Conservation (phyloP, 2,113 vertebrate genomes). For the Phalacrocorax brasilianus region DNA sequence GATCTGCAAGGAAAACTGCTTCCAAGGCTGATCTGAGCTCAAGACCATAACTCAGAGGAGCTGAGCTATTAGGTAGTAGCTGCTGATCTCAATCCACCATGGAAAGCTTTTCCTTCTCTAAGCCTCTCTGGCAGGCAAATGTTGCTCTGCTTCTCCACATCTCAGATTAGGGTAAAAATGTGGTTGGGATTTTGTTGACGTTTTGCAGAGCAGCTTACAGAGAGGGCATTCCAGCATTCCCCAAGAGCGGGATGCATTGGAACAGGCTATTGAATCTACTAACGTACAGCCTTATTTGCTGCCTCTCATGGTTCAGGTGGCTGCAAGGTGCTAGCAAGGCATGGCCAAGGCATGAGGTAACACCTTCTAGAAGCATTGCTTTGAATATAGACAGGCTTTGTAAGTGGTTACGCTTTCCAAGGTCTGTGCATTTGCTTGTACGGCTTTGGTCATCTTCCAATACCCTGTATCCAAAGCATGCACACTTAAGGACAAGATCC, state of each 20-base stretch:
- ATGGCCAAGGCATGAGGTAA: neutral
- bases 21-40: neutral
- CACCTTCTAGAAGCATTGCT: neutral
- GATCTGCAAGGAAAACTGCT: neutral
- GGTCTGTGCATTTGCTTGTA: neutral
- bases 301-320: neutral
- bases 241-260: neutral
- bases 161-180: neutral
- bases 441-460: neutral
- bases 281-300: neutral
- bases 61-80: neutral
- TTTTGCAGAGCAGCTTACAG: neutral
- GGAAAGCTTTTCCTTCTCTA: neutral
- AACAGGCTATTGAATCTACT: neutral
- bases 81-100: neutral
- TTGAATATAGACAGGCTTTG: neutral
- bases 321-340: neutral
- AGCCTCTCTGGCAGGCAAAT: neutral
- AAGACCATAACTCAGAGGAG: neutral
- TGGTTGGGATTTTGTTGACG: neutral
- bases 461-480: neutral
- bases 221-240: neutral
- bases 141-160: neutral
- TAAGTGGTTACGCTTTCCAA: neutral
- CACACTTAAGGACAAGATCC: neutral